phyloP scores from a whole-genome alignment of 2,888 invertebrate genomes.

The Graphium colonna region DNA sequence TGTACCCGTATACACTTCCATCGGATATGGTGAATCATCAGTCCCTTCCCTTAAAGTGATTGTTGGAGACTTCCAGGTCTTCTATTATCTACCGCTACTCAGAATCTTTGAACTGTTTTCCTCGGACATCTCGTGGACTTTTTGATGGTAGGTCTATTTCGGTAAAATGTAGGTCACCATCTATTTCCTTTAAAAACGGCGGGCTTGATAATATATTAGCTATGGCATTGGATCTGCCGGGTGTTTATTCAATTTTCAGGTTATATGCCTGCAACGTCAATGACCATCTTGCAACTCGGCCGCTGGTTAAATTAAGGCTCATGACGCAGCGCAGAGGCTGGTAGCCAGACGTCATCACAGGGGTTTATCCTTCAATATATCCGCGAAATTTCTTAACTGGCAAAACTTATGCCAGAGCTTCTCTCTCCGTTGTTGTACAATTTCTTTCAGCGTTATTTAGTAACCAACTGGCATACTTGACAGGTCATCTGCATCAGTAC shows the following conservation, averaged over 20 bases:
- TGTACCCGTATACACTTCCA: too few species aligned
- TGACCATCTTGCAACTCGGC: conserved; percentile 57
- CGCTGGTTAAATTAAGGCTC: conserved; percentile 47
- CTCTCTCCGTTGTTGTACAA: conserved; percentile 51
- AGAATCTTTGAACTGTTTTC: too few species aligned
- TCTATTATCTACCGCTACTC: too few species aligned
- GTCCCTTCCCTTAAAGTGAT: too few species aligned
- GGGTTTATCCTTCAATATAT: conserved; percentile 38
- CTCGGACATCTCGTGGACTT: conserved; percentile 12
- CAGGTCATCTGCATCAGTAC: conserved; percentile 24
- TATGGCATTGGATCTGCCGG: conserved; percentile 43
- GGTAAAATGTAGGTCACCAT: background rate
- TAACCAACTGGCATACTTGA: conserved; percentile 32
- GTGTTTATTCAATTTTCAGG: conserved; percentile 41
- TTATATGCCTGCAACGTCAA: conserved; percentile 42
- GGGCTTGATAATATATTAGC: conserved; percentile 44
- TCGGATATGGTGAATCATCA: too few species aligned
- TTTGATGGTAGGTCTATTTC: conserved; percentile 26
- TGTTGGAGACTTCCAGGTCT: too few species aligned
- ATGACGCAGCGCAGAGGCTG: conserved; percentile 58
- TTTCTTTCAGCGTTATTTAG: conserved; percentile 39
- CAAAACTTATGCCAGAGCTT: conserved; percentile 33
- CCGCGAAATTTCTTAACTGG: conserved; percentile 32
- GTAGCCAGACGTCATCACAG: conserved; percentile 51
- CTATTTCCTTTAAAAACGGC: background rate